These are phyloP conservation scores for Meloidogyne chitwoodi DNA, from an alignment of 1,140 invertebrate species.

Conservation along the genomic window DNA sequence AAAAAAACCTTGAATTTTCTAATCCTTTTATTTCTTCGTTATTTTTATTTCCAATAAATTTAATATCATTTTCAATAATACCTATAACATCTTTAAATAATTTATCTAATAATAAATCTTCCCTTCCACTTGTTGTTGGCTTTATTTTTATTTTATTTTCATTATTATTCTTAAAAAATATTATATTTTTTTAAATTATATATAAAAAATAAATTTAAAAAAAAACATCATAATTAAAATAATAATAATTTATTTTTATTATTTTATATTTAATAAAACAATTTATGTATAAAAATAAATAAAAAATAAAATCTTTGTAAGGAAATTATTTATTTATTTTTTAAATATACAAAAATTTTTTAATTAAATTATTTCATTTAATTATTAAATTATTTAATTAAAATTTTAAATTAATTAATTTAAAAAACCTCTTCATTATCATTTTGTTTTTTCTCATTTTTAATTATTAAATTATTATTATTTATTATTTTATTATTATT, in stretches of 20 bases:
- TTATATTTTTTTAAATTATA: neutral
- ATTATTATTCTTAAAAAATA: neutral
- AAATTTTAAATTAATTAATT: no score
- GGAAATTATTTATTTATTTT: no score
- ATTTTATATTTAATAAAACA: no score
- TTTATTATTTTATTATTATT: neutral
- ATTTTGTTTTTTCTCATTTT: conserved; percentile 7
- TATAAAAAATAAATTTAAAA: no score
- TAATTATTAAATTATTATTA: conserved; percentile 6
- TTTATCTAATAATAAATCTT: conserved; percentile 37
- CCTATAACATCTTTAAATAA: conserved; percentile 47
- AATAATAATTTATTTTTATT: no score
- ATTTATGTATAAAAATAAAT: no score
- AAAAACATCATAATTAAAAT: no score
- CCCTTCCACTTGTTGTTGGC: neutral
- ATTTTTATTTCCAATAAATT: neutral
- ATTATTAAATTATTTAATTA: neutral
- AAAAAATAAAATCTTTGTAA: no score
- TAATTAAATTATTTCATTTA: no score
- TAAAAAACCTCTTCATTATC: no score
- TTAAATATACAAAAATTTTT: no score
- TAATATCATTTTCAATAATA: conserved; percentile 42
- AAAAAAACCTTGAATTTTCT: neutral
- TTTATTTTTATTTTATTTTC: neutral
- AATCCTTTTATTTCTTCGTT: neutral